Evolutionary conservation across 2,888 invertebrate genomes (phyloP).

Genomic region (Athetis lepigone): DNA sequence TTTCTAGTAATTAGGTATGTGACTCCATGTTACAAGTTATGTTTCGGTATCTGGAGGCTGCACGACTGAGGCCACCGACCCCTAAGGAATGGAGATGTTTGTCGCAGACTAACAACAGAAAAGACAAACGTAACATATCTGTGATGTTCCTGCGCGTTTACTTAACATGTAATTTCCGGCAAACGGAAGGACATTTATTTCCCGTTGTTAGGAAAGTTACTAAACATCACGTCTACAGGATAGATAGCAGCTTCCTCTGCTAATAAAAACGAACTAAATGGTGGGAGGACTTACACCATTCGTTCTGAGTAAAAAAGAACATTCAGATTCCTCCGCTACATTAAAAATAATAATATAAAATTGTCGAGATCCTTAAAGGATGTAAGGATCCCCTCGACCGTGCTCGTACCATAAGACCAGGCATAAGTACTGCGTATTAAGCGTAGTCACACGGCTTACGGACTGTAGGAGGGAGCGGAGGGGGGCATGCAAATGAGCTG

Average conservation of each 20-base stretch:
- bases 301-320: background rate
- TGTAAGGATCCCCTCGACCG: constrained; percentile 12
- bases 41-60: background rate
- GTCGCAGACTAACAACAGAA: background rate
- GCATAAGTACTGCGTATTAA: constrained; percentile 51
- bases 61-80: background rate
- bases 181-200: background rate
- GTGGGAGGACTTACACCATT: background rate
- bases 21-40: constrained; percentile 20
- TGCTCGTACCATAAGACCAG: constrained; percentile 27
- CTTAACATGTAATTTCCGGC: background rate
- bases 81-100: background rate
- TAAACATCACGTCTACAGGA: background rate
- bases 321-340: background rate
- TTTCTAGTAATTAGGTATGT: constrained; percentile 51
- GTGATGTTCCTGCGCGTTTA: background rate
- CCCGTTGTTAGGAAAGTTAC: background rate
- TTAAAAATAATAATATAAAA: constrained; percentile 29
- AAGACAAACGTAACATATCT: too few species aligned
- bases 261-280: background rate
- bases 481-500: constrained; percentile 54
- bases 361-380: constrained; percentile 17
- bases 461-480: too few species aligned
- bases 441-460: constrained; percentile 42
- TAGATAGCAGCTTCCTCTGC: background rate